A percentile compares a stretch with the other conserved stretches of the same genome.
Conservation (phyloP, 92 coral and sea anemone genomes). For the Pocillopora meandrina region DNA sequence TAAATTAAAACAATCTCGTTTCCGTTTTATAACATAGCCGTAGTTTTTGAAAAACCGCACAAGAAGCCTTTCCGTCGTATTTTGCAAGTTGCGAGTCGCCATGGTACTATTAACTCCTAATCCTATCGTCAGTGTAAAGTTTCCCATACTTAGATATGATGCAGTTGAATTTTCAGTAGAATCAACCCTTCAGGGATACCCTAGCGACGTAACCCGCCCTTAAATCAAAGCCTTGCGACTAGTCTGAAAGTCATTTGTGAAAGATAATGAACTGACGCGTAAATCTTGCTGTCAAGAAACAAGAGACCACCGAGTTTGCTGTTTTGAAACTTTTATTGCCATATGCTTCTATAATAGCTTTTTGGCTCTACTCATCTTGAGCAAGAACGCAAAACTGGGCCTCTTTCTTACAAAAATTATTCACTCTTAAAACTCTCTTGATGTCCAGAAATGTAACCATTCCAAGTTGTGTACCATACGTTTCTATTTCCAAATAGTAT, state of each 20-base stretch:
- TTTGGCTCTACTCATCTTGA: neutral
- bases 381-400: neutral
- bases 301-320: neutral
- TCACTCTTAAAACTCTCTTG: neutral
- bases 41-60: no score
- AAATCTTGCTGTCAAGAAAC: conserved; percentile 12
- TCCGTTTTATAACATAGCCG: no score
- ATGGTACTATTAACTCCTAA: no score
- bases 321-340: neutral
- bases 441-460: neutral
- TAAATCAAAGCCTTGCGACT: conserved; percentile 4
- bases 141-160: neutral
- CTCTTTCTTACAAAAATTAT: no score
- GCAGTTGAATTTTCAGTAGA: neutral
- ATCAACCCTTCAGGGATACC: neutral
- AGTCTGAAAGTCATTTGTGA: neutral
- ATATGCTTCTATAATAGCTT: neutral
- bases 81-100: no score
- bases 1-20: no score
- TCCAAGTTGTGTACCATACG: neutral
- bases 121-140: neutral
- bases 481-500: neutral
- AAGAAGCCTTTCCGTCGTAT: no score
- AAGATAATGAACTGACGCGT: neutral
- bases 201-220: neutral